These are phyloP conservation scores for Mionectes macconnelli DNA, from an alignment of 2,113 vertebrate species.

Conservation along the genomic window DNA sequence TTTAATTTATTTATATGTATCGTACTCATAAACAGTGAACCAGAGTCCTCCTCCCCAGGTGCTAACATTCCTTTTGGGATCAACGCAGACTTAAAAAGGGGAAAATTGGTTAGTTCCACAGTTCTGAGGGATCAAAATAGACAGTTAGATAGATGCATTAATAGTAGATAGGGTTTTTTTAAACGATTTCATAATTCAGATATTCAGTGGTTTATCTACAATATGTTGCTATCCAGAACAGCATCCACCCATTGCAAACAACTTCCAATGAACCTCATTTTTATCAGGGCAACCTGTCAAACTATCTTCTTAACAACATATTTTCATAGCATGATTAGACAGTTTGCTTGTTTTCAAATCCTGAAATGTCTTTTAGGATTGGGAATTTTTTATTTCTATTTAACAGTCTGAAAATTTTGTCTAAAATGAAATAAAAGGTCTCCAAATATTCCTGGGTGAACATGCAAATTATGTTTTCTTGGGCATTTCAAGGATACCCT, in stretches of 20 bases:
- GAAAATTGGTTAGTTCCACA: background rate
- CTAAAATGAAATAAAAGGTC: background rate
- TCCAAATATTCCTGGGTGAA: background rate
- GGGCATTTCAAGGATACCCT: background rate
- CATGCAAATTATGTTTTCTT: background rate
- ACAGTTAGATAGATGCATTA: background rate
- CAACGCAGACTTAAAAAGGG: background rate
- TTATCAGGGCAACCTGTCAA: background rate
- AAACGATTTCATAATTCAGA: background rate
- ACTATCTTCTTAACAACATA: background rate
- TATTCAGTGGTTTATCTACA: background rate
- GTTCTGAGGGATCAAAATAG: background rate
- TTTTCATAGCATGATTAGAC: background rate
- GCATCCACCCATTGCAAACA: background rate
- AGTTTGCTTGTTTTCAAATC: background rate
- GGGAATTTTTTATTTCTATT: background rate
- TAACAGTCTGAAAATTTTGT: background rate
- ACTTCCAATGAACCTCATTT: background rate
- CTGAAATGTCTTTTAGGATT: background rate
- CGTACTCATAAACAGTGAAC: background rate
- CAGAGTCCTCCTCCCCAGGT: background rate
- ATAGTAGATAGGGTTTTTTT: background rate
- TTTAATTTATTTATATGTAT: background rate
- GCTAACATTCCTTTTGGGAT: background rate
- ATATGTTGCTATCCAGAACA: background rate